Base-by-base conservation (phyloP, 2,888 invertebrate genomes). In the Parthenolecanium corni region DNA sequence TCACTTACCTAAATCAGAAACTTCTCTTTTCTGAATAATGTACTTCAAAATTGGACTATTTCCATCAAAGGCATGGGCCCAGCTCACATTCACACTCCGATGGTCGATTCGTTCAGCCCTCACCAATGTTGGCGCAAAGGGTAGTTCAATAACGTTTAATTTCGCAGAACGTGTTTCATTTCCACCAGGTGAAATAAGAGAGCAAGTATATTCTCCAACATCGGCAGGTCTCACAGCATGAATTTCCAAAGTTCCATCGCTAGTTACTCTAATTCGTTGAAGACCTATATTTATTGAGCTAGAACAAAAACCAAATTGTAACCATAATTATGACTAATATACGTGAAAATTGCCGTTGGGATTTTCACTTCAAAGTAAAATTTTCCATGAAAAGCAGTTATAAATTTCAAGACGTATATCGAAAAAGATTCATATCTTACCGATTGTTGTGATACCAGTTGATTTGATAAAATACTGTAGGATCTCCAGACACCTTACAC, bases 51-150 rank as follows among this genome's bases (percentile, higher is more conserved):
- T 86, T 11, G 92, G 91, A 71, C 93, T 93, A 74, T 98, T 96
- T 62, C 98, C 98, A 76, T 97, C 92, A 74, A 96, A 98, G 25
- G 93, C 93, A 0, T 92, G 88, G 12, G 87, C 87, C 96, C 97
- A 98, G 20, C 86, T 85, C 2, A 97, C 84, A 71, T 93, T 90
- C 66, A 96, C 89, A 25, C 89, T 86, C 71, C 82, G 81, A 65
- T 83, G 82, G 14, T 81, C 78, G 4, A 79, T 77, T 67, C 85
- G 77, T 64, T 75, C 76, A 0, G 93, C 95, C 68, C 82, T 80
- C 0, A 91, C 89, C 71, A 89, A 89, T 51, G 85, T 86, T 0
- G 97, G 97, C 24, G 93, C 86, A 72, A 89, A 91, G 0, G 98
- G 98, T 68, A 96, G 78, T 75, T 98, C 97, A 70, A 97, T 93